Evolutionary conservation across 1,140 invertebrate species (phyloP).

Genomic region (Philopotamus ludificatus): DNA sequence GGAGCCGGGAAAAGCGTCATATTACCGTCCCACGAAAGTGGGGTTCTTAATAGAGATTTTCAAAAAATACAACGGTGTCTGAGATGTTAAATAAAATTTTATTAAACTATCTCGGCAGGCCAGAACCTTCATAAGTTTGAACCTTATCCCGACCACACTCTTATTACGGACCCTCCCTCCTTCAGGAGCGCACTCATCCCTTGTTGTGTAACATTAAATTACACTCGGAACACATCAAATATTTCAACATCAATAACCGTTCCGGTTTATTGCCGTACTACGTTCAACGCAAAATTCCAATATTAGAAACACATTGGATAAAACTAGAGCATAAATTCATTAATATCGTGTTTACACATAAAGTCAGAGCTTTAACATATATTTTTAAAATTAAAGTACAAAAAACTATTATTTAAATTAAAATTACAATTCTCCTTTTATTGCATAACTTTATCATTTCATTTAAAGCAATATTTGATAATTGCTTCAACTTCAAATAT

Average conservation of each 20-base stretch:
- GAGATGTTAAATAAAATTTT: constrained; percentile 11
- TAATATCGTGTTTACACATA: not conserved
- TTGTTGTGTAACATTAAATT: constrained; percentile 9
- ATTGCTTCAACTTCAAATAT: too few relatives aligned
- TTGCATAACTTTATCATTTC: not conserved
- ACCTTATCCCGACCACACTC: not conserved
- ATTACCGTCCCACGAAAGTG: too few relatives aligned
- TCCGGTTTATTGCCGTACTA: constrained; percentile 14
- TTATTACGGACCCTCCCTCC: not conserved
- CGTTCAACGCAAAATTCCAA: not conserved
- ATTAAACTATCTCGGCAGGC: constrained; percentile 5
- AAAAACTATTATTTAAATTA: constrained; percentile 1
- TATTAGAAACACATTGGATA: not conserved
- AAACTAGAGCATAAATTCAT: not conserved
- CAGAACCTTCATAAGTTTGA: constrained; percentile 5
- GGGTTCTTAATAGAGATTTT: too few relatives aligned
- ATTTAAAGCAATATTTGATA: too few relatives aligned
- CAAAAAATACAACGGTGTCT: too few relatives aligned
- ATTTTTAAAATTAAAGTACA: too few relatives aligned
- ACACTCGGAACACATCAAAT: constrained; percentile 16
- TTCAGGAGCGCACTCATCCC: not conserved
- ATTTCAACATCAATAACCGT: constrained; percentile 27
- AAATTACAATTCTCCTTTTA: not conserved
- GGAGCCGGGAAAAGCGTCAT: too few relatives aligned
- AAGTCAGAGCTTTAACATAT: not conserved